A percentile compares a stretch with the other conserved stretches of the same genome.
Conservation (phyloP, 2,888 invertebrate genomes). For the Hoplodrina ambigua region DNA sequence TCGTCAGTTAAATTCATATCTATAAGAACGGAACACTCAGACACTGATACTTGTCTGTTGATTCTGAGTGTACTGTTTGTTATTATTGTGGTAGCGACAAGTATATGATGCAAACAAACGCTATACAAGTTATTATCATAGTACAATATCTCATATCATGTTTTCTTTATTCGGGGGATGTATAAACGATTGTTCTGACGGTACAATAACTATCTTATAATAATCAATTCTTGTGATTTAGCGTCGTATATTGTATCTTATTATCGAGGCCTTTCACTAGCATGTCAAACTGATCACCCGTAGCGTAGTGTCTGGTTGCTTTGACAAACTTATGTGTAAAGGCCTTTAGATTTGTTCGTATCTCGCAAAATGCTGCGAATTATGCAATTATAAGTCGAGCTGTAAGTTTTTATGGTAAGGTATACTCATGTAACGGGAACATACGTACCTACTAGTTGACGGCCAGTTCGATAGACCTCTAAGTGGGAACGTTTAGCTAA, state of each 20-base stretch:
- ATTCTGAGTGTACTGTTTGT: slow-evolving; percentile 36
- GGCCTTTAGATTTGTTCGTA: slow-evolving; percentile 43
- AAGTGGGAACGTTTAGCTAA: slow-evolving; percentile 42
- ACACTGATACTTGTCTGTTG: slow-evolving; percentile 10
- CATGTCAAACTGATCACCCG: slow-evolving; percentile 47
- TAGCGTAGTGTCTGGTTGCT: slow-evolving; percentile 47
- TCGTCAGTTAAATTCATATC: slow-evolving; percentile 40
- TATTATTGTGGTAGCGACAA: slow-evolving; percentile 43
- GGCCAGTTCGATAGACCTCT: slow-evolving; percentile 39
- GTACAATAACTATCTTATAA: slow-evolving; percentile 79
- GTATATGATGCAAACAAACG: slow-evolving; percentile 34
- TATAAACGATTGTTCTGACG: slow-evolving; percentile 69
- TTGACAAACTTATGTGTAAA: slow-evolving; percentile 33
- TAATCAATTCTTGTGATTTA: slow-evolving; percentile 79
- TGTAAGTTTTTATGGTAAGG: slow-evolving; percentile 33
- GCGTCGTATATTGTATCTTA: slow-evolving; percentile 70
- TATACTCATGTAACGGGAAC: slow-evolving; percentile 39
- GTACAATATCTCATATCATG: slow-evolving; percentile 82
- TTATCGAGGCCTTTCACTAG: slow-evolving; percentile 46
- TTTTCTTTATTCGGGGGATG: slow-evolving; percentile 59
- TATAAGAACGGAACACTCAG: slow-evolving; percentile 33
- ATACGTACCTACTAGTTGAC: slow-evolving; percentile 27
- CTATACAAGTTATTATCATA: slow-evolving; percentile 60
- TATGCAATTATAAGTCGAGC: slow-evolving; percentile 44
- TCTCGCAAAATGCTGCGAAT: slow-evolving; percentile 45